phyloP scores from a whole-genome alignment of 1,140 invertebrate species.

The Calliphora vicina region DNA sequence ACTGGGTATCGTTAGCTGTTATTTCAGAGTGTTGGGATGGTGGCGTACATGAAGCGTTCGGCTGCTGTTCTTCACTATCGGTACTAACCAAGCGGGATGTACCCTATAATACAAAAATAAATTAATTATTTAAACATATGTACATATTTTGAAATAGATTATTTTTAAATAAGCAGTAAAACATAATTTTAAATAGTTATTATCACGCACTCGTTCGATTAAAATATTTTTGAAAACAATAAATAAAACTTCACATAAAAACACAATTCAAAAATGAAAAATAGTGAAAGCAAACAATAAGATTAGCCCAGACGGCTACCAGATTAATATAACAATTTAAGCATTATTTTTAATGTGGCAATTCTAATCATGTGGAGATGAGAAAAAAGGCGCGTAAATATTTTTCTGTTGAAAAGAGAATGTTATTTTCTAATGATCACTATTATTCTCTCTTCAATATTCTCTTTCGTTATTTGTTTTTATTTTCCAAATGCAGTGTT shows the following conservation, averaged over 20 bases:
- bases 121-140: conserved; percentile 15
- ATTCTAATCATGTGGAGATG: background rate
- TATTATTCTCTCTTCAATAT: background rate
- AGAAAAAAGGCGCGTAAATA: conserved; percentile 26
- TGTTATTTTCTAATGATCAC: background rate
- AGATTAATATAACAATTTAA: background rate
- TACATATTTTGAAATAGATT: conserved; percentile 3
- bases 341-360: background rate
- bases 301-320: conserved; percentile 39
- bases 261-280: conserved; percentile 34
- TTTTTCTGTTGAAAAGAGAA: background rate
- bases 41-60: conserved; percentile 44
- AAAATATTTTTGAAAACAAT: background rate
- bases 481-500: background rate
- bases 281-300: conserved; percentile 39
- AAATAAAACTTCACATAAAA: conserved; percentile 14
- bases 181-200: background rate
- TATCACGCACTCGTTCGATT: background rate
- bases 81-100: conserved; percentile 71
- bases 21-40: conserved; percentile 37
- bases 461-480: background rate
- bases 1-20: conserved; percentile 38
- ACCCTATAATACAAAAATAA: conserved; percentile 57
- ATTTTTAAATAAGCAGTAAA: background rate
- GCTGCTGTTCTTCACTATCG: conserved; percentile 67